Conservation (phyloP, 2,113 vertebrate genomes). For the Mugil cephalus region DNA sequence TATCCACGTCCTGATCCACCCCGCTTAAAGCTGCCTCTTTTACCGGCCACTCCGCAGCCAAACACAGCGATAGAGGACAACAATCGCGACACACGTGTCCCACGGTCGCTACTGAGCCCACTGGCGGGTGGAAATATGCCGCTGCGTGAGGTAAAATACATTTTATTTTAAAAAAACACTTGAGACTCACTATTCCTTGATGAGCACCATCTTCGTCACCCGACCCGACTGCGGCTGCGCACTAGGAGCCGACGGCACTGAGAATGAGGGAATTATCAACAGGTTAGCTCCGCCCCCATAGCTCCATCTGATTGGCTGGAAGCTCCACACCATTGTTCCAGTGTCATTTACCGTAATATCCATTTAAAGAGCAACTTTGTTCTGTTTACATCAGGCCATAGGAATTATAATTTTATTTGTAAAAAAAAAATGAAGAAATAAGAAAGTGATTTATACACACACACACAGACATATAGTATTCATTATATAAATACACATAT, state of each 20-base stretch:
- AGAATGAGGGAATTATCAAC: conserved; percentile 56
- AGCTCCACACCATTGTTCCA: conserved; percentile 5
- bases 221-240: conserved; percentile 82
- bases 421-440: no score
- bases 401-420: no score
- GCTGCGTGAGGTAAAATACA: conserved; percentile 27
- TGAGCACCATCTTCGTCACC: conserved; percentile 92
- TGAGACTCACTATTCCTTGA: conserved; percentile 94
- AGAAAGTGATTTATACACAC: no score
- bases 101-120: background rate
- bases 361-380: no score
- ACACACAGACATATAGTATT: no score
- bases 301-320: conserved; percentile 64
- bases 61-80: background rate
- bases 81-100: background rate
- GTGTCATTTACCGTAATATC: background rate
- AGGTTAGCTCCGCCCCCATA: conserved; percentile 66
- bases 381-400: no score
- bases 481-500: no score
- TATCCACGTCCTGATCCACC: conserved; percentile 71
- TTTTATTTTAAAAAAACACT: conserved; percentile 52
- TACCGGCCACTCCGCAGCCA: accelerated
- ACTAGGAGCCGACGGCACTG: conserved; percentile 53
- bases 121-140: background rate
- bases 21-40: conserved; percentile 42